Percentiles rank a stretch among this genome's conserved stretches.
phyloP scores from a whole-genome alignment of 2,113 vertebrate genomes.

The Oxyura jamaicensis region DNA sequence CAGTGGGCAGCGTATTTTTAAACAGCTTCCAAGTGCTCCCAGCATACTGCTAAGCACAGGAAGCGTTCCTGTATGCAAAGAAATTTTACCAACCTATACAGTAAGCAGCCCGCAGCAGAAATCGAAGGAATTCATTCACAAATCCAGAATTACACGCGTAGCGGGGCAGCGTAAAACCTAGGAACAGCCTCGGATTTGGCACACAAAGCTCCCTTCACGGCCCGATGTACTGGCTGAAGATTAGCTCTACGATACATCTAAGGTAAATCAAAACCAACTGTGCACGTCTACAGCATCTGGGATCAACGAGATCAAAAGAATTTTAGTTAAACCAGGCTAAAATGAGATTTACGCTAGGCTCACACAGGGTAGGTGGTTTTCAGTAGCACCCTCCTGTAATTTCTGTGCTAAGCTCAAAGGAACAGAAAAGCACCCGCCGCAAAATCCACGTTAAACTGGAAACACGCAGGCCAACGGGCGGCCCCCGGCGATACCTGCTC shows the following conservation, averaged over 20 bases:
- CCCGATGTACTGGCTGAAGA: neutral
- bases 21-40: neutral
- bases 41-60: neutral
- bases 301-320: conserved; percentile 1
- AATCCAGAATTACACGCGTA: neutral
- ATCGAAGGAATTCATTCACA: neutral
- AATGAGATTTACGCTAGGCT: neutral
- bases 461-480: neutral
- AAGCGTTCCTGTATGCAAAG: neutral
- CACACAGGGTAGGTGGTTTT: neutral
- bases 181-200: neutral
- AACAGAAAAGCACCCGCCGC: neutral
- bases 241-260: neutral
- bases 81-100: neutral
- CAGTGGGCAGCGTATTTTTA: neutral
- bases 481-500: neutral
- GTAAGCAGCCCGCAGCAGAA: neutral
- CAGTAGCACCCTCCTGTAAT: neutral
- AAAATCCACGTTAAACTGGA: conserved; percentile 3
- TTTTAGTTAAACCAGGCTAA: conserved; percentile 13
- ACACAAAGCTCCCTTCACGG: neutral
- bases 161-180: neutral
- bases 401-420: neutral
- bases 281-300: neutral
- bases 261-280: neutral